Conservation (phyloP, 2,888 invertebrate genomes). For the Thelaira solivaga region DNA sequence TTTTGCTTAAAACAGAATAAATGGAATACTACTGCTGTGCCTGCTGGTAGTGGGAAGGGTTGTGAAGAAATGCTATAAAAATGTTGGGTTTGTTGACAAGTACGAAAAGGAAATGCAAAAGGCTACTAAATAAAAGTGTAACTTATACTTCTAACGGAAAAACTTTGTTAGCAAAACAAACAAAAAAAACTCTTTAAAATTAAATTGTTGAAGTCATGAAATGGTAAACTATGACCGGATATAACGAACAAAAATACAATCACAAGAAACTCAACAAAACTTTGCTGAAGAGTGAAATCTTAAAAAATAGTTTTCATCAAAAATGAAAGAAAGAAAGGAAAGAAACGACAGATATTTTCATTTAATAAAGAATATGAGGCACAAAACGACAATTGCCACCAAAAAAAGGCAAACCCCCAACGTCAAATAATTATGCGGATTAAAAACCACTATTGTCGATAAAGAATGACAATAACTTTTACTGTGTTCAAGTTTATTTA, state of each 20-base stretch:
- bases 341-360: slow-evolving; percentile 30
- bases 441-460: slow-evolving; percentile 54
- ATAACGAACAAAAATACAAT: slow-evolving; percentile 2
- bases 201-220: slow-evolving; percentile 25
- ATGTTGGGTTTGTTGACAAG: slow-evolving; percentile 53
- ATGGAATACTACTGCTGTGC: background rate
- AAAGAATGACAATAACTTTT: slow-evolving; percentile 49
- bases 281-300: slow-evolving; percentile 30
- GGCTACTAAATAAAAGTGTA: slow-evolving; percentile 29
- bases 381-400: background rate
- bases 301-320: slow-evolving; percentile 28
- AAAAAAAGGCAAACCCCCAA: slow-evolving; percentile 1
- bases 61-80: slow-evolving; percentile 50
- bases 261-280: background rate
- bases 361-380: slow-evolving; percentile 45
- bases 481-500: slow-evolving; percentile 17
- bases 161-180: slow-evolving; percentile 42
- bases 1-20: slow-evolving; percentile 32
- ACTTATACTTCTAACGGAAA: slow-evolving; percentile 23
- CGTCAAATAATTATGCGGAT: slow-evolving; percentile 54
- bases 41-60: background rate
- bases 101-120: slow-evolving; percentile 57
- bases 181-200: slow-evolving; percentile 23
- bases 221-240: slow-evolving; percentile 50
- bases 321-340: background rate